Evolutionary conservation across 2,797 vertebrate genomes (phyloP).

Genomic region (Morus bassanus): DNA sequence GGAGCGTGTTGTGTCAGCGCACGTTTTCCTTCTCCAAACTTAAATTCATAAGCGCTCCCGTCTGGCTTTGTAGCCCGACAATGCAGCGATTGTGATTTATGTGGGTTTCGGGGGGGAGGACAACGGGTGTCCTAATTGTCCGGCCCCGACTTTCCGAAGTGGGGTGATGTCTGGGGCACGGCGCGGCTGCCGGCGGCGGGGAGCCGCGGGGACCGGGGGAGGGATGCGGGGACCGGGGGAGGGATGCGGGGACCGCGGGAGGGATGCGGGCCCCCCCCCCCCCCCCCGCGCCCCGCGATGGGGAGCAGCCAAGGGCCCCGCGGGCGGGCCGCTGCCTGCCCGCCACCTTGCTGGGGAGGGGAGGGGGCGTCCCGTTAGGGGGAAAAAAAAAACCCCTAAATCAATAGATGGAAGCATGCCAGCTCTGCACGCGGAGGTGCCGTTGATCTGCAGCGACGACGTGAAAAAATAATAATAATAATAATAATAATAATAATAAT

Average conservation of each 20-base stretch:
- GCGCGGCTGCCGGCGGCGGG: background rate
- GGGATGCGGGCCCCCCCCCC: too few species aligned
- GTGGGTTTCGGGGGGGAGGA: background rate
- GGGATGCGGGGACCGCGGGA: too few species aligned
- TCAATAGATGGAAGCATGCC: background rate
- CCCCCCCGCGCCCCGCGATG: background rate
- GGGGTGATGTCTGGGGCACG: conserved; percentile 30
- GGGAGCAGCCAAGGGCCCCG: background rate
- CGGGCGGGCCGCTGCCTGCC: background rate
- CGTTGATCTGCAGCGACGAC: background rate
- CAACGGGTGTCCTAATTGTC: conserved; percentile 20
- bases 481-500: too few species aligned
- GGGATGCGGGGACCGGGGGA: background rate
- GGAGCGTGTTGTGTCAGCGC: conserved; percentile 56
- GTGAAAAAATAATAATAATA: rapidly evolving
- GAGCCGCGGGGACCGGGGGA: background rate
- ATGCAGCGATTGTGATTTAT: conserved; percentile 42
- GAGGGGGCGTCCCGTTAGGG: background rate
- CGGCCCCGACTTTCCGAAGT: conserved; percentile 17
- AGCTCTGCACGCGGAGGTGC: background rate
- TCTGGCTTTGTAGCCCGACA: conserved; percentile 45
- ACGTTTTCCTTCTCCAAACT: conserved; percentile 47
- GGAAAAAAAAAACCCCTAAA: background rate
- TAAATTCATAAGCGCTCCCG: conserved; percentile 40
- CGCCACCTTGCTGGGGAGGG: background rate